Conservation (phyloP, 1,140 invertebrate species). For the Ptiloglossa arizonensis region DNA sequence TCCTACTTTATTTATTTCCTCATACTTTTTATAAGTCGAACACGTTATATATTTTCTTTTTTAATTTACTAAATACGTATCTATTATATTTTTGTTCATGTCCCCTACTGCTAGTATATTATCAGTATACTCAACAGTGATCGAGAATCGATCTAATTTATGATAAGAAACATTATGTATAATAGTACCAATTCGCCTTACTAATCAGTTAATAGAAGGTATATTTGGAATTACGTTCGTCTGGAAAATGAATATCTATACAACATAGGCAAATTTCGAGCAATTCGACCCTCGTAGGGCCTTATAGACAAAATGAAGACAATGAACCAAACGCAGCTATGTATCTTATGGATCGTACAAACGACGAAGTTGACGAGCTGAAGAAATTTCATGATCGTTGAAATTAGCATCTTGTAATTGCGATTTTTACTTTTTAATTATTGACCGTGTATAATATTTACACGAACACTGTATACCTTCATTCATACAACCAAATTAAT, state of each 20-base stretch:
- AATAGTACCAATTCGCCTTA: conserved; percentile 45
- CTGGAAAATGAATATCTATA: conserved; percentile 97
- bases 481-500: conserved; percentile 13
- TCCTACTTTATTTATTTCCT: conserved; percentile 11
- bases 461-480: neutral
- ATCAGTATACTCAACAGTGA: neutral
- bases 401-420: conserved; percentile 48
- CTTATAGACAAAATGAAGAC: conserved; percentile 83
- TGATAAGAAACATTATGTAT: conserved; percentile 6
- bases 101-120: neutral
- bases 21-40: neutral
- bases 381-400: conserved; percentile 52
- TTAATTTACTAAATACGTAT: neutral
- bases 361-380: conserved; percentile 22
- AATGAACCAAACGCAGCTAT: conserved; percentile 67
- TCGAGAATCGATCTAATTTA: neutral
- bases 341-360: conserved; percentile 43
- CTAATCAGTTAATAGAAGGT: conserved; percentile 81
- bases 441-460: neutral
- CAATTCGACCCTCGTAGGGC: conserved; percentile 93
- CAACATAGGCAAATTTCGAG: conserved; percentile 96
- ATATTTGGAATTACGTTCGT: conserved; percentile 97
- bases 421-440: neutral
- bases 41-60: neutral
- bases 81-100: neutral